Evolutionary conservation across 2,888 invertebrate genomes (phyloP).

Genomic region (Blera fallax): DNA sequence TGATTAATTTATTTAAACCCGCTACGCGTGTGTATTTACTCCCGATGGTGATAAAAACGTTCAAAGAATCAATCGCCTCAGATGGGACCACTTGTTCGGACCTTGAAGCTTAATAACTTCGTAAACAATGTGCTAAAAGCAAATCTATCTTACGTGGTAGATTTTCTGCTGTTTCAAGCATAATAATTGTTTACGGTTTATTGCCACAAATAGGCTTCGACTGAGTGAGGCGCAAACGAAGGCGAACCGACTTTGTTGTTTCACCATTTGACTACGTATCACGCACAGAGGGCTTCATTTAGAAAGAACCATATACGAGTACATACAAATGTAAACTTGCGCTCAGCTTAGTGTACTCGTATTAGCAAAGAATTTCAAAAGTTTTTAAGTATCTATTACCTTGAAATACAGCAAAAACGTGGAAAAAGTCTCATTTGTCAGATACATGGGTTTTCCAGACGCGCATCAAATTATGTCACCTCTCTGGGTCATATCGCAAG

Average conservation of each 20-base stretch:
- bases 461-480: background rate
- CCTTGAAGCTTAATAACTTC: constrained; percentile 57
- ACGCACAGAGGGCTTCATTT: constrained; percentile 3
- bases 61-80: constrained; percentile 29
- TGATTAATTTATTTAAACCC: constrained; percentile 12
- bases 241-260: constrained; percentile 23
- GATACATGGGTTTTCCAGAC: background rate
- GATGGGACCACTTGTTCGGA: background rate
- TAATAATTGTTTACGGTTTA: constrained; percentile 59
- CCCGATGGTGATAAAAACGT: constrained; percentile 3
- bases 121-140: constrained; percentile 62
- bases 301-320: background rate
- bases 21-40: background rate
- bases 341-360: background rate
- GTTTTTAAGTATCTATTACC: background rate
- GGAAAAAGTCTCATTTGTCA: background rate
- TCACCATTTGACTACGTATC: constrained; percentile 10
- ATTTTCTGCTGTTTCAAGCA: constrained; percentile 22
- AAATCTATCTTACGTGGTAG: constrained; percentile 21
- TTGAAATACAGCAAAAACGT: background rate
- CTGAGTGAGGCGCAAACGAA: constrained; percentile 7
- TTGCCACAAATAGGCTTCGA: constrained; percentile 47
- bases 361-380: background rate
- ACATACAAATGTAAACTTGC: too few relatives aligned
- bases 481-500: background rate